Conservation (phyloP, 1,140 invertebrate species). For the Spodoptera frugiperda region DNA sequence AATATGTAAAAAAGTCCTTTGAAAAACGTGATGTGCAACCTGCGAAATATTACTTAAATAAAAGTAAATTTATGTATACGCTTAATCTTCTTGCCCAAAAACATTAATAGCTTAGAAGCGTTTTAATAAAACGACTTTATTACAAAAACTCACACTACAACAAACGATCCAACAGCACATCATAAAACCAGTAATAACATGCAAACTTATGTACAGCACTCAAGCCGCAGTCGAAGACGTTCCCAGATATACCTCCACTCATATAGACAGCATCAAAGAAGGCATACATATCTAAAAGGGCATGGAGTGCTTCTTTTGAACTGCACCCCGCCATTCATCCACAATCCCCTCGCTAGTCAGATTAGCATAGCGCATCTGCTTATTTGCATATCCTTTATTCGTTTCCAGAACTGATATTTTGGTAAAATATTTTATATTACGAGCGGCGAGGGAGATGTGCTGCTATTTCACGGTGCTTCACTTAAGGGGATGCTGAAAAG, state of each 20-base stretch:
- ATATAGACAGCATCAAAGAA: constrained; percentile 26
- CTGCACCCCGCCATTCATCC: constrained; percentile 49
- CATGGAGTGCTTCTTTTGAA: constrained; percentile 37
- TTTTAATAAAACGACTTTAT: too few species aligned
- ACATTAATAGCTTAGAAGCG: too few species aligned
- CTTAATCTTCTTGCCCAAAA: too few species aligned
- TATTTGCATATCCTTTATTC: constrained; percentile 45
- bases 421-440: constrained; percentile 32
- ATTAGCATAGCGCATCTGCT: constrained; percentile 53
- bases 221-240: constrained; percentile 12
- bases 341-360: constrained; percentile 14
- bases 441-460: constrained; percentile 15
- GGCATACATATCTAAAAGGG: constrained; percentile 20
- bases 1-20: too few species aligned
- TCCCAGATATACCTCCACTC: neutral
- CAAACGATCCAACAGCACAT: neutral
- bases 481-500: constrained; percentile 7
- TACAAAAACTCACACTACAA: too few species aligned
- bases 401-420: constrained; percentile 34
- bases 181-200: neutral
- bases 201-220: neutral
- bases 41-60: too few species aligned
- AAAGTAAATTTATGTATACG: too few species aligned
- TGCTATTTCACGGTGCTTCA: constrained; percentile 34
- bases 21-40: too few species aligned